phyloP scores from a whole-genome alignment of 2,113 vertebrate genomes.

The Epinephelus fuscoguttatus region DNA sequence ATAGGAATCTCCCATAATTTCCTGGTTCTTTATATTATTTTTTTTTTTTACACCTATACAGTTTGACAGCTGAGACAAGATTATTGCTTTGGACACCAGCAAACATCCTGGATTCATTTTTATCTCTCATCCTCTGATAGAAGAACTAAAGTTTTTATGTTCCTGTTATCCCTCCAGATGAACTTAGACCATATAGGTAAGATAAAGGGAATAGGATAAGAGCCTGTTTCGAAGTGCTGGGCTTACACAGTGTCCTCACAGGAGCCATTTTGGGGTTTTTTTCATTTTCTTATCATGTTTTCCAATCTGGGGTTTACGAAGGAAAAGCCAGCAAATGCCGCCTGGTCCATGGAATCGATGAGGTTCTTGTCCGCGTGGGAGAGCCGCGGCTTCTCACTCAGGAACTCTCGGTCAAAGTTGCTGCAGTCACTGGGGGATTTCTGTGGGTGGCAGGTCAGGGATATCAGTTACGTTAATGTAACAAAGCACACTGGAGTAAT shows the following conservation, averaged over 20 bases:
- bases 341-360: constrained; percentile 96
- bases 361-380: constrained; percentile 95
- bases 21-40: constrained; percentile 39
- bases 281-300: constrained; percentile 86
- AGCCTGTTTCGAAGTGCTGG: constrained; percentile 3
- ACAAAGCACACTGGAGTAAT: background rate
- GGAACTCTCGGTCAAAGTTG: constrained; percentile 98
- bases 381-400: constrained; percentile 93
- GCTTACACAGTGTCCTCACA: background rate
- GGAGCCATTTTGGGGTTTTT: background rate
- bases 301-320: constrained; percentile 95
- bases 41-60: constrained; percentile 25
- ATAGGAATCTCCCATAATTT: constrained; percentile 58
- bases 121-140: constrained; percentile 6
- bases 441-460: constrained; percentile 77
- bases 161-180: constrained; percentile 29
- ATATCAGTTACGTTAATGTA: constrained; percentile 28
- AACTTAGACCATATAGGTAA: constrained; percentile 16
- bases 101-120: constrained; percentile 20
- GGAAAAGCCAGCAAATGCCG: constrained; percentile 93
- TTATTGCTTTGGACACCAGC: constrained; percentile 16
- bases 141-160: constrained; percentile 14
- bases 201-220: constrained; percentile 7
- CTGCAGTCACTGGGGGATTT: constrained; percentile 92
- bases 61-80: constrained; percentile 23